Base-by-base conservation (phyloP, 1,140 invertebrate species). In the Drosophila insularis region DNA sequence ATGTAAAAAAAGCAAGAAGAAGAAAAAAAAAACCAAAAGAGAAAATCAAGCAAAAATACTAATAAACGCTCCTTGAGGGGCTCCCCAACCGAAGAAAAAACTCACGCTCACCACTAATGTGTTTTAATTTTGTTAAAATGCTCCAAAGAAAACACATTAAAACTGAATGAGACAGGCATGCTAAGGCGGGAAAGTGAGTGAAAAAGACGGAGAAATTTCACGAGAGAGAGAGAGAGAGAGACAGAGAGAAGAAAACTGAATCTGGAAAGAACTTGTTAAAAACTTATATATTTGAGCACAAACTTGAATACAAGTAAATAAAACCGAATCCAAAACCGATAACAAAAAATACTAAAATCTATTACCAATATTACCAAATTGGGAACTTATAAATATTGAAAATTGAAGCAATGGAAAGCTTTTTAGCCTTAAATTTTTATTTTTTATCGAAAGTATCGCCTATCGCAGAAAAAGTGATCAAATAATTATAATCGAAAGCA, bases 61-160 rank as follows among this genome's bases (percentile, higher is more conserved):
- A 71, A 68, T 80, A 74, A 67, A 71, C 54, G 77, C 11, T 2
- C 55, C 40, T 40, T 35, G 17, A 46, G 58, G 27, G 53, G 31
- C 31, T 1, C 27, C 23, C n/a, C n/a, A 46, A 60, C 43, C 46
- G 19, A 55, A 6, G 35, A 68, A 43, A 78, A 75, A 80, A 63
- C 58, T 65, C 64, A 68, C 65, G 81, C 74, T 80, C 64, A 74
- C 60, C 71, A 67, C 81, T 78, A 85, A 84, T 84, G 81, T 80
- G 73, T 61, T 69, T 72, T 78, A 81, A 77, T 77, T 71, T 78
- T 81, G 64, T 80, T 75, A 76, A 76, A 71, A 64, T 77, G 63
- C 68, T 55, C 63, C 54, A 53, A 35, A 19, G 35, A 17, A 21
- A 37, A 55, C 2, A 37, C 27, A 56, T 31, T 31, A 56, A 56